Evolutionary conservation across 1,140 invertebrate genomes (phyloP).

Genomic region (Euura lappo): DNA sequence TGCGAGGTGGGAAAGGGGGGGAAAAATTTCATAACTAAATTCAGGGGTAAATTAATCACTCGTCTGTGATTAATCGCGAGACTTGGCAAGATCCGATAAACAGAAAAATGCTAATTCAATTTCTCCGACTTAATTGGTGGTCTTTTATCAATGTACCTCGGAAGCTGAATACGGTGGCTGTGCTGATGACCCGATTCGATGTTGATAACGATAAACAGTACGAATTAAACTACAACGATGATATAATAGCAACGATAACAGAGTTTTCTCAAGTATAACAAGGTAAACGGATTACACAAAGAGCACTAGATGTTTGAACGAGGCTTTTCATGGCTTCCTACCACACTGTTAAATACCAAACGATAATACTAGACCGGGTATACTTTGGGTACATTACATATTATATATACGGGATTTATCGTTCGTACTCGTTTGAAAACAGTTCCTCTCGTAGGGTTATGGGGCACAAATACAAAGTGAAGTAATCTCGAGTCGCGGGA

Average conservation of each 20-base stretch:
- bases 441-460: neutral
- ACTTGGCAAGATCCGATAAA: neutral
- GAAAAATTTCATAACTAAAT: neutral
- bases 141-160: neutral
- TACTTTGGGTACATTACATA: too few species aligned
- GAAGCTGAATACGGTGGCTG: too few species aligned
- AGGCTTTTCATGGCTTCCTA: too few species aligned
- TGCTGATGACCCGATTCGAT: too few species aligned
- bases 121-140: neutral
- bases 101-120: neutral
- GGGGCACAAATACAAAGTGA: neutral
- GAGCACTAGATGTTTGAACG: too few species aligned
- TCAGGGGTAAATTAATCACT: neutral
- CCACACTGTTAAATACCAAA: too few species aligned
- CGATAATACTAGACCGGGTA: too few species aligned
- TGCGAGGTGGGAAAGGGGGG: neutral
- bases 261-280: too few species aligned
- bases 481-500: neutral
- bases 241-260: too few species aligned
- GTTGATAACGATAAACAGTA: too few species aligned
- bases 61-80: neutral
- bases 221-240: too few species aligned
- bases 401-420: neutral
- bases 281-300: too few species aligned
- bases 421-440: conserved; percentile 3